Conservation (phyloP, 2,113 vertebrate genomes). For the Albula glossodonta region DNA sequence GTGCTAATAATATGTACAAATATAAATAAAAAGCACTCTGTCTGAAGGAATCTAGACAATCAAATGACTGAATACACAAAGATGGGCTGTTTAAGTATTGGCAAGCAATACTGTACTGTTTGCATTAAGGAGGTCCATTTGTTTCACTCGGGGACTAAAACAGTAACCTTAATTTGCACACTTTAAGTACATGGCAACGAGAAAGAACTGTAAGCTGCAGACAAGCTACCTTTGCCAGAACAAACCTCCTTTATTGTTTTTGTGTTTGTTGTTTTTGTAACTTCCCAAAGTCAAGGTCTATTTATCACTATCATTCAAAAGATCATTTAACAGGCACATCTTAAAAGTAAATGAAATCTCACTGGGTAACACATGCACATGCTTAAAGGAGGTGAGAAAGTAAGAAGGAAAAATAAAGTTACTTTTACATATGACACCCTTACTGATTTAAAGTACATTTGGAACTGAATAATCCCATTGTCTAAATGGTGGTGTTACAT, state of each 20-base stretch:
- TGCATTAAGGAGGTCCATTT: neutral
- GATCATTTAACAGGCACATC: too few species aligned
- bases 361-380: neutral
- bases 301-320: too few species aligned
- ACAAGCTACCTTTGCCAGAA: neutral
- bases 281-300: neutral
- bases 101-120: neutral
- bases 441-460: neutral
- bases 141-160: neutral
- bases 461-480: neutral
- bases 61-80: neutral
- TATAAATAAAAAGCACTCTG: neutral
- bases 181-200: neutral
- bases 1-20: neutral
- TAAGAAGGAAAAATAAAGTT: too few species aligned
- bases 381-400: too few species aligned
- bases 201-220: neutral
- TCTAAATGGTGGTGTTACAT: neutral
- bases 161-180: neutral
- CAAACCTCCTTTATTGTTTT: neutral
- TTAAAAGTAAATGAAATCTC: neutral
- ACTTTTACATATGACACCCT: neutral
- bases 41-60: neutral
- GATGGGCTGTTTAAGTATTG: neutral
- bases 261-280: neutral